phyloP scores from a whole-genome alignment of 2,113 vertebrate species.

The Acanthochromis polyacanthus region DNA sequence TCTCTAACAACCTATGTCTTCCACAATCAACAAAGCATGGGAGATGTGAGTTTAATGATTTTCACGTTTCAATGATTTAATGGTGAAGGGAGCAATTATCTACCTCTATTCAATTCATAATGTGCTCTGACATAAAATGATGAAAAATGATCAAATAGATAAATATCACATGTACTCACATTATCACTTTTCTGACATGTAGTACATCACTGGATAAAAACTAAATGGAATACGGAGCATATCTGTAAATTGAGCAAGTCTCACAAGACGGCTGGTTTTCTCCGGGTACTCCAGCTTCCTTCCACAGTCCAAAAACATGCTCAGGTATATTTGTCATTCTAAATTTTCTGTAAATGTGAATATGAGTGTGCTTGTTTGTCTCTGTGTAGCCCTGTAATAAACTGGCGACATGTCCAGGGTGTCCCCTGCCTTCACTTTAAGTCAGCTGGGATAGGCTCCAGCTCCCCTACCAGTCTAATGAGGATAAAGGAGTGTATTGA shows the following conservation, averaged over 20 bases:
- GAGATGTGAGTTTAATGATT: constrained; percentile 32
- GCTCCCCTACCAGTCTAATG: too few species aligned
- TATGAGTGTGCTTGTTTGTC: too few species aligned
- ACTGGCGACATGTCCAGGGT: too few species aligned
- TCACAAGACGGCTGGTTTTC: too few species aligned
- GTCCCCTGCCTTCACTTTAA: too few species aligned
- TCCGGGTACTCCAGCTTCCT: too few species aligned
- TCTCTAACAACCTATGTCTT: background rate
- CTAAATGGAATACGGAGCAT: background rate
- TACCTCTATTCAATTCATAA: constrained; percentile 2
- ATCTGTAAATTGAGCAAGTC: background rate
- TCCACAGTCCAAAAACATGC: too few species aligned
- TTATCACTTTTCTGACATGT: background rate
- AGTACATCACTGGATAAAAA: background rate
- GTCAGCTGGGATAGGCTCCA: too few species aligned
- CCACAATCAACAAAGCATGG: constrained; percentile 12
- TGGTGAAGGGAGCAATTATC: constrained; percentile 10
- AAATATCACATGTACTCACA: background rate
- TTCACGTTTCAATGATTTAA: constrained; percentile 39
- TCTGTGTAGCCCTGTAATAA: too few species aligned
- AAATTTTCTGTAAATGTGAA: too few species aligned
- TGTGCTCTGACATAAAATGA: background rate
- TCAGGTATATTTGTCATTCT: too few species aligned
- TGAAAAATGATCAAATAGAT: background rate
- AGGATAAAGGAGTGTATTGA: too few species aligned